Conservation (phyloP, 2,888 invertebrate genomes). For the Xestoiulus laeticollis region DNA sequence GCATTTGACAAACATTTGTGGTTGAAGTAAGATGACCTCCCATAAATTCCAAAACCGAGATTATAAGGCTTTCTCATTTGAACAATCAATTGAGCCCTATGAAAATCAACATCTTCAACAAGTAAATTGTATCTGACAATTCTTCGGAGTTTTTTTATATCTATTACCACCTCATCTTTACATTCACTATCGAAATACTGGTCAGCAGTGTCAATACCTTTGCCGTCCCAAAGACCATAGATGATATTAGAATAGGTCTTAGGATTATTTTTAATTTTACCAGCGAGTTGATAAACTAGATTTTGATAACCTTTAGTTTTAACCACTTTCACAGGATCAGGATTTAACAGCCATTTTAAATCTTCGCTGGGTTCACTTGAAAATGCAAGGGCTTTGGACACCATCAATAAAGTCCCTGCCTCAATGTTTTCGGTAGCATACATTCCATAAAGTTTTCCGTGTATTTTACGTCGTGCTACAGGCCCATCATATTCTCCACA, state of each 20-base stretch:
- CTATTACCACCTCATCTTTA: not conserved
- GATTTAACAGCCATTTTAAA: not conserved
- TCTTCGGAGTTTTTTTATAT: not conserved
- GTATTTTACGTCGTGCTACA: not conserved
- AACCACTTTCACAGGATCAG: not conserved
- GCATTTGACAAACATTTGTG: not conserved
- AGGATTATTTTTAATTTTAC: not conserved
- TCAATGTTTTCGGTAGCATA: not conserved
- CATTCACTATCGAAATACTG: not conserved
- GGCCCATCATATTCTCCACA: not conserved
- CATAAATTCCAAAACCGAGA: not conserved
- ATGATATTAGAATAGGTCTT: not conserved
- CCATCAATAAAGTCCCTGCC: not conserved
- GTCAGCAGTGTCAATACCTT: fast-evolving
- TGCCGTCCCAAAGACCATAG: not conserved
- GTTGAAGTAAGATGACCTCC: not conserved
- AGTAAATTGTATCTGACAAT: not conserved
- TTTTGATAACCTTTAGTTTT: not conserved
- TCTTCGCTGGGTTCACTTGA: not conserved
- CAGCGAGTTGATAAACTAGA: not conserved
- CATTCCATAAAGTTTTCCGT: not conserved
- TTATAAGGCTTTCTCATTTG: not conserved
- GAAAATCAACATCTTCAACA: not conserved
- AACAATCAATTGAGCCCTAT: not conserved
- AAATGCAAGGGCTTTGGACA: not conserved